Evolutionary conservation across 2,797 vertebrate species (phyloP).

Genomic region (Bradypodion pumilum): DNA sequence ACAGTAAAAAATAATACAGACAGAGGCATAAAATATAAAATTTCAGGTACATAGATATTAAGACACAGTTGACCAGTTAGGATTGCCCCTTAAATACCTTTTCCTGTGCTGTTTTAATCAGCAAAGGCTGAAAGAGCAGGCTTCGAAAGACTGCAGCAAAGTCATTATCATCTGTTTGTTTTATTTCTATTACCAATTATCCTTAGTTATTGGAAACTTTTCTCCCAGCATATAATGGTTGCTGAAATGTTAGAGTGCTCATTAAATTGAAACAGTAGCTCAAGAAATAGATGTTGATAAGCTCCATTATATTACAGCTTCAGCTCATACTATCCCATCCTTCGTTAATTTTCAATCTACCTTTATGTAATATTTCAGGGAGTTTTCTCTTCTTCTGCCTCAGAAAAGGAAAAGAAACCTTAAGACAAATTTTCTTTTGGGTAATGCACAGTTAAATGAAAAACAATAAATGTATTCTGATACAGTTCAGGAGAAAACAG

Average conservation of each 20-base stretch:
- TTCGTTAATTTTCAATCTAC: conserved; percentile 55
- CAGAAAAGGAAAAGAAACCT: conserved; percentile 17
- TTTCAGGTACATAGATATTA: conserved; percentile 47
- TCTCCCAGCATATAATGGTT: conserved; percentile 66
- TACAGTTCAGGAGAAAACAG: conserved; percentile 31
- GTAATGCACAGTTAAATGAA: conserved; percentile 50
- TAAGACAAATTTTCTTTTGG: conserved; percentile 38
- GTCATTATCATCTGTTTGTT: conserved; percentile 69
- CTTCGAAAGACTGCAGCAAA: conserved; percentile 53
- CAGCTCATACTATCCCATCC: conserved; percentile 56
- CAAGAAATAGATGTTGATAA: conserved; percentile 68
- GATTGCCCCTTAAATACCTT: conserved; percentile 50
- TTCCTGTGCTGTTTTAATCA: conserved; percentile 30
- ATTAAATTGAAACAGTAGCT: conserved; percentile 65
- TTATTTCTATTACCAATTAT: conserved; percentile 75
- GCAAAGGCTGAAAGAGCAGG: conserved; percentile 17
- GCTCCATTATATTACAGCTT: conserved; percentile 48
- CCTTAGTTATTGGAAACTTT: conserved; percentile 75
- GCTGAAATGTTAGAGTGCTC: conserved; percentile 68
- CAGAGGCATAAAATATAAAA: conserved; percentile 21
- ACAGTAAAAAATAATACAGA: conserved; percentile 44
- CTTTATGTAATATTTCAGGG: conserved; percentile 51
- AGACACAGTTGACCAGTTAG: conserved; percentile 54
- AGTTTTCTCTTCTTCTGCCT: conserved; percentile 38
- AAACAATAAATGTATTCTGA: conserved; percentile 47